These are phyloP conservation scores for Dorcus hopei DNA, from an alignment of 2,888 invertebrate genomes.

Conservation along the genomic window DNA sequence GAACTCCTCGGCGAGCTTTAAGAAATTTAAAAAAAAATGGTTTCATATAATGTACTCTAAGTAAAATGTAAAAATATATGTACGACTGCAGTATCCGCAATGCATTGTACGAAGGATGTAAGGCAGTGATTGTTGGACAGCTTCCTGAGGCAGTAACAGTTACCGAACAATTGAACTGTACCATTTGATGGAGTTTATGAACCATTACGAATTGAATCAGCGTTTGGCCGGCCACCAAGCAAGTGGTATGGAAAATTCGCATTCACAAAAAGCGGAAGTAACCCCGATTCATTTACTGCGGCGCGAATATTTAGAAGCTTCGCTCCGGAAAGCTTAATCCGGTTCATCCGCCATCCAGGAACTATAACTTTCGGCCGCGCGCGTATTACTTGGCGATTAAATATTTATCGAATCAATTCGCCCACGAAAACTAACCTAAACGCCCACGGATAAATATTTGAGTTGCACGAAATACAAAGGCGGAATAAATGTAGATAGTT, in stretches of 20 bases:
- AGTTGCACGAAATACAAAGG: neutral
- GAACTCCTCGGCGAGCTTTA: too few species aligned
- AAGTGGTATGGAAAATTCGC: conserved; percentile 35
- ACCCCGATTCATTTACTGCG: conserved; percentile 5
- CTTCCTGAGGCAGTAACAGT: conserved; percentile 15
- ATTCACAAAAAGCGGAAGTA: conserved; percentile 10
- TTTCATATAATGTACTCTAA: neutral
- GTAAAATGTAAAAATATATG: neutral
- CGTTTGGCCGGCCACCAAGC: conserved; percentile 33
- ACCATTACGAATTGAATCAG: conserved; percentile 35
- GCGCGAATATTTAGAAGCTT: neutral
- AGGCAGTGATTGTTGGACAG: conserved; percentile 33
- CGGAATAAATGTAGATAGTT: too few species aligned
- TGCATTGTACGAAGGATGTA: neutral
- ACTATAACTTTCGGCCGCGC: too few species aligned
- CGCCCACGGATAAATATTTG: neutral
- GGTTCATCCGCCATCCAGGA: too few species aligned
- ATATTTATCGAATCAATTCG: too few species aligned
- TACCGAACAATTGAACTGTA: conserved; percentile 26
- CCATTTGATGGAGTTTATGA: conserved; percentile 34
- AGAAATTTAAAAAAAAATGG: too few species aligned
- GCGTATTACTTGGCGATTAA: too few species aligned
- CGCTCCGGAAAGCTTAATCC: too few species aligned
- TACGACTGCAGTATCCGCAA: neutral
- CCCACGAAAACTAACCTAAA: too few species aligned